phyloP scores from a whole-genome alignment of 2,888 invertebrate genomes.

The Opisthograptis luteolata region DNA sequence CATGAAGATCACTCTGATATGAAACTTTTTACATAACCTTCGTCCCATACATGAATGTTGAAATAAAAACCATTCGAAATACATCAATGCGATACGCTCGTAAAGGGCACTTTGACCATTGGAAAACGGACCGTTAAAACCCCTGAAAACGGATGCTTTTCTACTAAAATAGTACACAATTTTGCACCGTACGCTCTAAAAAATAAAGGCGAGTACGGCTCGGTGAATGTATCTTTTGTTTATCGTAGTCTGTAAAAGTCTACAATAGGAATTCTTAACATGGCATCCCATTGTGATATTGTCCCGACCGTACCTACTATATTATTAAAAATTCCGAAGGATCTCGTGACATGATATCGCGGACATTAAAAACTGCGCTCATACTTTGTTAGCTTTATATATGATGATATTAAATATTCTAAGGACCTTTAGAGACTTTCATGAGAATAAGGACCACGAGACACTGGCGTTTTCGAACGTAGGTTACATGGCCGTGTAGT shows the following conservation, averaged over 20 bases:
- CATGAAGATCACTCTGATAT: too few species aligned
- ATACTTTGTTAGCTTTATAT: slow-evolving; percentile 9
- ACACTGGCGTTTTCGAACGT: too few species aligned
- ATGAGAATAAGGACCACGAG: too few species aligned
- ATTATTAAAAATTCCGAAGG: slow-evolving; percentile 67
- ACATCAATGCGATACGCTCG: slow-evolving; percentile 1
- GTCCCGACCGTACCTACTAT: slow-evolving; percentile 48
- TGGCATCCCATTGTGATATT: slow-evolving; percentile 60
- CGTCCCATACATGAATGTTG: background rate
- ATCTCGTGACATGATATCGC: slow-evolving; percentile 42
- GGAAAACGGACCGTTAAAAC: slow-evolving; percentile 20
- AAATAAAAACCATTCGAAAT: slow-evolving; percentile 11
- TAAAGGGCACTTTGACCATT: slow-evolving; percentile 16
- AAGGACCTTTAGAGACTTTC: background rate
- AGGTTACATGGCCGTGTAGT: too few species aligned
- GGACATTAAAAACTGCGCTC: slow-evolving; percentile 39
- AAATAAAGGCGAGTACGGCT: slow-evolving; percentile 1
- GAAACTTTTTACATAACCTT: background rate
- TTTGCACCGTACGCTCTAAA: slow-evolving; percentile 3
- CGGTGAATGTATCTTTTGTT: slow-evolving; percentile 26
- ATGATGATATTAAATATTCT: slow-evolving; percentile 5
- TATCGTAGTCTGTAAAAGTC: slow-evolving; percentile 47
- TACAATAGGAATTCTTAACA: slow-evolving; percentile 64
- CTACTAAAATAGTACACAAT: background rate
- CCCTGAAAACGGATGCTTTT: slow-evolving; percentile 15